phyloP scores from a whole-genome alignment of 2,113 vertebrate genomes.

The Pheucticus melanocephalus region DNA sequence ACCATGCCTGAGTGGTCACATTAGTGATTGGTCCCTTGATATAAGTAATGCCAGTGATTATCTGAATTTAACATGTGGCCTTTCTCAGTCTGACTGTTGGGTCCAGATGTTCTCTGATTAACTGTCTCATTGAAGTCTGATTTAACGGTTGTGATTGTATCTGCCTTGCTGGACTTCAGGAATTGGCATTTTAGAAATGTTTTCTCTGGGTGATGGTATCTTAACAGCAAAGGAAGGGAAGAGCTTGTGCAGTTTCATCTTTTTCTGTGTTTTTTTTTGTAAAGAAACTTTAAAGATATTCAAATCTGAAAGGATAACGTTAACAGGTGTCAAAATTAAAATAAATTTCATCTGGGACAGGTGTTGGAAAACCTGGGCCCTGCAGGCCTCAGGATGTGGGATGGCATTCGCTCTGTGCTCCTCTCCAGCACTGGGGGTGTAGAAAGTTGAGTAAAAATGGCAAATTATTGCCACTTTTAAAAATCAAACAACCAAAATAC shows the following conservation, averaged over 20 bases:
- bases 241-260: background rate
- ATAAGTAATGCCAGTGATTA: conserved; percentile 69
- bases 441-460: background rate
- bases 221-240: conserved; percentile 42
- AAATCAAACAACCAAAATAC: background rate
- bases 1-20: conserved; percentile 31
- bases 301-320: background rate
- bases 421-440: no score
- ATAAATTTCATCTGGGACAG: background rate
- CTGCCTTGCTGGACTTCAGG: conserved; percentile 61
- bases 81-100: conserved; percentile 71
- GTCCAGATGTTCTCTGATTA: conserved; percentile 75
- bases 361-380: background rate
- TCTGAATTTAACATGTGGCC: conserved; percentile 75
- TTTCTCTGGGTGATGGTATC: conserved; percentile 9
- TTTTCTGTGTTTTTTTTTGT: background rate
- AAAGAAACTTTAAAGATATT: background rate
- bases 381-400: no score
- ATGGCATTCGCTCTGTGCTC: background rate
- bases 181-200: conserved; percentile 47
- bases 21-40: conserved; percentile 70
- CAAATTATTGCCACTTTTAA: background rate
- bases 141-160: conserved; percentile 53
- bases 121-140: conserved; percentile 67
- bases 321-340: background rate